Evolutionary conservation across 1,140 invertebrate species (phyloP).

Genomic region (Drosophila tsacasi): DNA sequence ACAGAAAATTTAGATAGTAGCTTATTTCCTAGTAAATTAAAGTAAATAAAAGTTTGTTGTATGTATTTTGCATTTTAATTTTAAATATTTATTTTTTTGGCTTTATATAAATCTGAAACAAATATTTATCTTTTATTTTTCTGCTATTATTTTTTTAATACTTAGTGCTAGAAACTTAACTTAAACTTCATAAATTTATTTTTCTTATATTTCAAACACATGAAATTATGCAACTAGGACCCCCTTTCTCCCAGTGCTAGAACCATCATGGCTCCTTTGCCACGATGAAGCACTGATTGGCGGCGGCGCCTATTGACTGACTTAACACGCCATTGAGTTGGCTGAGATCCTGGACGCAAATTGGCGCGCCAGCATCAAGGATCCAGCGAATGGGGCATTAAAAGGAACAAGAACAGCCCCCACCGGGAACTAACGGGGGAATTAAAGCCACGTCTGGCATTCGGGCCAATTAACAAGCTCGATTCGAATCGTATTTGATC

Average conservation of each 20-base stretch:
- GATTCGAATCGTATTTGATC: slow-evolving; percentile 30
- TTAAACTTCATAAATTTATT: too few species aligned
- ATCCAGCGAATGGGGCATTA: slow-evolving; percentile 38
- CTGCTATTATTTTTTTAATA: too few species aligned
- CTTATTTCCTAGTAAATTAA: not conserved
- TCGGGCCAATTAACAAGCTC: slow-evolving; percentile 70
- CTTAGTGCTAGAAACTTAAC: not conserved
- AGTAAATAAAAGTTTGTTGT: too few species aligned
- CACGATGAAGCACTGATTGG: slow-evolving; percentile 78
- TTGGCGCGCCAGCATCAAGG: slow-evolving; percentile 58
- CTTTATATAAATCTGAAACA: too few species aligned
- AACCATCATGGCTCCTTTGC: slow-evolving; percentile 24
- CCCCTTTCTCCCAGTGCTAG: not conserved
- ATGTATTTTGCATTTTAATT: too few species aligned
- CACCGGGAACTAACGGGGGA: slow-evolving; percentile 31
- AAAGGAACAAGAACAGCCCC: slow-evolving; percentile 39
- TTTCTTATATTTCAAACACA: too few species aligned
- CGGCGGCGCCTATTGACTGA: slow-evolving; percentile 82
- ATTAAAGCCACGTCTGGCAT: slow-evolving; percentile 60
- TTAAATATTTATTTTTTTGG: too few species aligned
- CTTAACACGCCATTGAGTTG: slow-evolving; percentile 82
- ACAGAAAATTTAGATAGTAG: not conserved
- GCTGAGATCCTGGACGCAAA: slow-evolving; percentile 59
- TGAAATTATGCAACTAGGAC: not conserved
- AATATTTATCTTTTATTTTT: too few species aligned